A percentile compares a stretch with the other conserved stretches of the same genome.
These are phyloP conservation scores for Formicarius rufipectus DNA, from an alignment of 2,113 vertebrate species.

Conservation along the genomic window DNA sequence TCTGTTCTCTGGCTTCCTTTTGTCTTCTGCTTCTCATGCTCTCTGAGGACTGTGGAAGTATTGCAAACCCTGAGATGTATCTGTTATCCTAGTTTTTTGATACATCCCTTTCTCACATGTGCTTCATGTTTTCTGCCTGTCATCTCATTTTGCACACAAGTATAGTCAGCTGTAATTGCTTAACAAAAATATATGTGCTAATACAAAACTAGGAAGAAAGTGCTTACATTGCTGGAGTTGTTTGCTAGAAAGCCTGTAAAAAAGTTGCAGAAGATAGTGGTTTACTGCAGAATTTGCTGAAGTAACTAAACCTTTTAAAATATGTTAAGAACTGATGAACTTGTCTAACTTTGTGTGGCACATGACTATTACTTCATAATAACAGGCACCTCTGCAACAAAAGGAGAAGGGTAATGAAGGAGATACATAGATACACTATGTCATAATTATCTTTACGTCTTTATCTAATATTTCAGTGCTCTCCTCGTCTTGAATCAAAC, in stretches of 20 bases:
- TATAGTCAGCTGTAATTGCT: slow-evolving; percentile 19
- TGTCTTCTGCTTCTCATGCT: not conserved
- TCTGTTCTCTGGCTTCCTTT: not conserved
- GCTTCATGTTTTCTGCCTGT: slow-evolving; percentile 32
- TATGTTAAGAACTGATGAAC: not conserved
- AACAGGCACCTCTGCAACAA: not conserved
- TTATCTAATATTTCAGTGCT: not conserved
- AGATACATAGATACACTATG: not conserved
- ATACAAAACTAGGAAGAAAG: not conserved
- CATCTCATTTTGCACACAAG: not conserved
- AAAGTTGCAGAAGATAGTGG: not conserved
- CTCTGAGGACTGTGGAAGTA: not conserved
- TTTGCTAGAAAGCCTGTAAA: not conserved
- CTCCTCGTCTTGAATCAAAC: not conserved
- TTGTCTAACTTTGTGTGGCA: not conserved
- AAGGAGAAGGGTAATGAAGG: not conserved
- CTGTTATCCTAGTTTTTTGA: not conserved
- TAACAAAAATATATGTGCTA: not conserved
- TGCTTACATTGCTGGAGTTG: not conserved
- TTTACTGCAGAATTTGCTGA: not conserved
- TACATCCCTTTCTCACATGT: not conserved
- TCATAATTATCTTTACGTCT: not conserved
- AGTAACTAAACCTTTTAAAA: not conserved
- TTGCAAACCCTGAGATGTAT: not conserved
- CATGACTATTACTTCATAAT: not conserved